A percentile compares a stretch with the other conserved stretches of the same genome.
Evolutionary conservation across 2,888 invertebrate species (phyloP).

Genomic region (Bellardia pandia): DNA sequence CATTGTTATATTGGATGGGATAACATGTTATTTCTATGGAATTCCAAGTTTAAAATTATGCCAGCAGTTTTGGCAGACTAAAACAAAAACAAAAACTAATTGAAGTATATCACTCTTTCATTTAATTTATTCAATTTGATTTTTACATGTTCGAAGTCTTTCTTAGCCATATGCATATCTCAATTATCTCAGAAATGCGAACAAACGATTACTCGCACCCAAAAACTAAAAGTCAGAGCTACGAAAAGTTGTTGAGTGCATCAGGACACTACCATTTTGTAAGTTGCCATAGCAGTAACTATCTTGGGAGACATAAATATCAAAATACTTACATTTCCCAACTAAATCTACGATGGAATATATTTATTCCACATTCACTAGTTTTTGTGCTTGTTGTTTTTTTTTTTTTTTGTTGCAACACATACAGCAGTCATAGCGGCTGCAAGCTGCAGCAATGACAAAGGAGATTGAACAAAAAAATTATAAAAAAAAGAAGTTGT

Average conservation of each 20-base stretch:
- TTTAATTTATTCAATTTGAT: not conserved
- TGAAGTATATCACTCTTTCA: too few species aligned
- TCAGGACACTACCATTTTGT: constrained; percentile 51
- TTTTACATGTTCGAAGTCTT: not conserved
- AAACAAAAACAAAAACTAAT: too few species aligned
- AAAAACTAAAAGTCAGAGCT: constrained; percentile 7
- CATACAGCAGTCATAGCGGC: constrained; percentile 36
- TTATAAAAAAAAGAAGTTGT: not conserved
- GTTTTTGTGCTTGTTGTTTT: not conserved
- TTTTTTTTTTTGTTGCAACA: not conserved
- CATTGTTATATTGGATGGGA: not conserved
- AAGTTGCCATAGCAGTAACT: constrained; percentile 55
- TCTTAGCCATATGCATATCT: too few species aligned
- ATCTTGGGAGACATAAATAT: constrained; percentile 72
- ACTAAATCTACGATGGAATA: constrained; percentile 64
- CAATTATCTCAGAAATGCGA: not conserved
- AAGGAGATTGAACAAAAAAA: not conserved
- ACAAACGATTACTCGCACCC: not conserved
- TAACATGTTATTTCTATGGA: constrained; percentile 13
- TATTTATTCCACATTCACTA: constrained; percentile 27
- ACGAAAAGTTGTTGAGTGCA: constrained; percentile 50
- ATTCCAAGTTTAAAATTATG: too few species aligned
- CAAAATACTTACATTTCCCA: constrained; percentile 69
- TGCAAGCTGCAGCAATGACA: constrained; percentile 22
- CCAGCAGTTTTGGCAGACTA: too few species aligned